Conservation (phyloP, 2,888 invertebrate species). For the Cantharis rustica region DNA sequence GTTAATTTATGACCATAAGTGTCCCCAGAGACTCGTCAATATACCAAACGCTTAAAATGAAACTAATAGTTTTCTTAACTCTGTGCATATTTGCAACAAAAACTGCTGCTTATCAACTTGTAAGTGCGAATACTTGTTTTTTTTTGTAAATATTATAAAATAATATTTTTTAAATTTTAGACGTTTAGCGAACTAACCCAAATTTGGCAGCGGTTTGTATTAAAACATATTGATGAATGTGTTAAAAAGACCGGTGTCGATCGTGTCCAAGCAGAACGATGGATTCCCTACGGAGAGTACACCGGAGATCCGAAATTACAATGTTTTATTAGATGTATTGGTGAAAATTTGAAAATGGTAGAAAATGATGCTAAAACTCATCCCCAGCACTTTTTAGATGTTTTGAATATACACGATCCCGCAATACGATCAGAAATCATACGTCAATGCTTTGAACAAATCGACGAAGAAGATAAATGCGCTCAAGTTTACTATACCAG, state of each 20-base stretch:
- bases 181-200: not conserved
- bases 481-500: not conserved
- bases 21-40: not conserved
- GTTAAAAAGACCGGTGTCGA: not conserved
- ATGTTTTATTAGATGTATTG: not conserved
- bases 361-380: not conserved
- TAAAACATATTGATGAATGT: not conserved
- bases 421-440: not conserved
- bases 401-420: not conserved
- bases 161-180: not conserved
- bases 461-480: not conserved
- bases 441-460: not conserved
- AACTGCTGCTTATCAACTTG: not conserved
- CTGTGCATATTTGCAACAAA: not conserved
- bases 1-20: not conserved
- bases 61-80: not conserved
- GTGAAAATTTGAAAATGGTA: not conserved
- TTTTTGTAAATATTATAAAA: not conserved
- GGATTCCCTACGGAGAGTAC: not conserved
- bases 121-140: not conserved
- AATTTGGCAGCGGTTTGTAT: not conserved
- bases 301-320: not conserved
- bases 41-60: not conserved
- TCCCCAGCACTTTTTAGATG: not conserved
- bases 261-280: not conserved